Percentiles rank a stretch among this genome's conserved stretches.
phyloP scores from a whole-genome alignment of 1,140 invertebrate species.

The Lethrus apterus region DNA sequence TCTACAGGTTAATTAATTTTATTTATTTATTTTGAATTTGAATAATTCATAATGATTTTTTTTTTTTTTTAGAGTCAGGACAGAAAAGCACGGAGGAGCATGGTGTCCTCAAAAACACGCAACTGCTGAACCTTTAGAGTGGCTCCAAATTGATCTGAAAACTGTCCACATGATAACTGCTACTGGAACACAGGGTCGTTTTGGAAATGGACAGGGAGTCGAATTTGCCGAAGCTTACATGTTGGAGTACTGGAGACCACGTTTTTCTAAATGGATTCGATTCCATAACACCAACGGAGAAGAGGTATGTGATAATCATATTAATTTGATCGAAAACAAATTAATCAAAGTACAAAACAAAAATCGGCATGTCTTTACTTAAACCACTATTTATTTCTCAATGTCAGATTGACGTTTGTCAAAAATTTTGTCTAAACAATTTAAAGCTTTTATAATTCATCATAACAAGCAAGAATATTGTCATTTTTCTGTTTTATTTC shows the following conservation, averaged over 20 bases:
- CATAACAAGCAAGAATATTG: no score
- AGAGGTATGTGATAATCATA: slow-evolving; percentile 48
- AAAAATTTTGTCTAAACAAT: no score
- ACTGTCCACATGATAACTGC: slow-evolving; percentile 66
- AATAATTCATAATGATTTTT: no score
- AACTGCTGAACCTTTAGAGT: slow-evolving; percentile 64
- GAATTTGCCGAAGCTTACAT: slow-evolving; percentile 73
- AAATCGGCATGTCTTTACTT: no score
- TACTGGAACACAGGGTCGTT: slow-evolving; percentile 78
- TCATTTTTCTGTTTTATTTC: no score
- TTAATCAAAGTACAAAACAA: no score
- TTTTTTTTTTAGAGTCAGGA: slow-evolving; percentile 57
- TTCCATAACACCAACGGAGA: slow-evolving; percentile 61
- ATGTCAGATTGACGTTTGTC: no score
- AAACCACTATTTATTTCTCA: no score
- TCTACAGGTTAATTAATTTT: no score
- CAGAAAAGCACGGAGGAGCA: slow-evolving; percentile 72
- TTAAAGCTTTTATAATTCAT: no score
- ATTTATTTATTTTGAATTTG: no score
- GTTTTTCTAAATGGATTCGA: slow-evolving; percentile 62
- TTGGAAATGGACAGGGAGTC: slow-evolving; percentile 75
- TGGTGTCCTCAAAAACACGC: slow-evolving; percentile 77
- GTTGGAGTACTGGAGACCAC: slow-evolving; percentile 70
- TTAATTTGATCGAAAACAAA: no score
- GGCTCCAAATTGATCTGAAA: slow-evolving; percentile 70